Conservation (phyloP, 2,113 vertebrate species). For the Myxocyprinus asiaticus region DNA sequence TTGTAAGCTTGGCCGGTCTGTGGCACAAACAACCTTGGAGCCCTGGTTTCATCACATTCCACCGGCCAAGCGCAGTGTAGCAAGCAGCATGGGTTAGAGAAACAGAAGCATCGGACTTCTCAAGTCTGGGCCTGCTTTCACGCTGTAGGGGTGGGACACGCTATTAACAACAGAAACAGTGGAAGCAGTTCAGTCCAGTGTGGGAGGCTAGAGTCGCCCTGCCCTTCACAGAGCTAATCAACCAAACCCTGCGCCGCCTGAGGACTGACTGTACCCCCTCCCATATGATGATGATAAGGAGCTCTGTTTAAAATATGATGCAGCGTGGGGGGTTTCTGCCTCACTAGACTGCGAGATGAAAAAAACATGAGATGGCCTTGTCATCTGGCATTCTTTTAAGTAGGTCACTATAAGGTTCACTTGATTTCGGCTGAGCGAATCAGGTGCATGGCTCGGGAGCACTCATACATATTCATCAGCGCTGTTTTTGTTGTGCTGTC, state of each 20-base stretch:
- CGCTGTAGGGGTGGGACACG: background rate
- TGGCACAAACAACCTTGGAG: slow-evolving; percentile 67
- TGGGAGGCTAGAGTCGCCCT: slow-evolving; percentile 42
- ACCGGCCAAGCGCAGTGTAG: slow-evolving; percentile 62
- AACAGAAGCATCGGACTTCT: background rate
- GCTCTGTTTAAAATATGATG: too few species aligned
- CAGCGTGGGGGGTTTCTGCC: slow-evolving; percentile 61
- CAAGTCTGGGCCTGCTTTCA: background rate
- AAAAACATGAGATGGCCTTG: slow-evolving; percentile 56
- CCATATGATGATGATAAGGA: slow-evolving; percentile 58
- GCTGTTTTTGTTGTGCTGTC: slow-evolving; percentile 44
- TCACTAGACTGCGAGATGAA: slow-evolving; percentile 57
- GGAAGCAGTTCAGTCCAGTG: slow-evolving; percentile 47
- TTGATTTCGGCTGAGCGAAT: slow-evolving; percentile 69
- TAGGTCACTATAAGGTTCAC: slow-evolving; percentile 73
- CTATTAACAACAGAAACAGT: slow-evolving; percentile 12
- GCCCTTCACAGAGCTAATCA: slow-evolving; percentile 66
- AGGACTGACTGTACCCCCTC: slow-evolving; percentile 41
- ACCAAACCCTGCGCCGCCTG: slow-evolving; percentile 55
- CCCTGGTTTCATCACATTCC: slow-evolving; percentile 65
- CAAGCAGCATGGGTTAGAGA: background rate
- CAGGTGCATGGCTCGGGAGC: slow-evolving; percentile 60
- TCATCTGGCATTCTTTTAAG: slow-evolving; percentile 68
- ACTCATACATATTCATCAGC: slow-evolving; percentile 71
- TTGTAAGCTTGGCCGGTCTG: slow-evolving; percentile 29